Evolutionary conservation across 2,888 invertebrate species (phyloP).

Genomic region (Harmothoe impar): DNA sequence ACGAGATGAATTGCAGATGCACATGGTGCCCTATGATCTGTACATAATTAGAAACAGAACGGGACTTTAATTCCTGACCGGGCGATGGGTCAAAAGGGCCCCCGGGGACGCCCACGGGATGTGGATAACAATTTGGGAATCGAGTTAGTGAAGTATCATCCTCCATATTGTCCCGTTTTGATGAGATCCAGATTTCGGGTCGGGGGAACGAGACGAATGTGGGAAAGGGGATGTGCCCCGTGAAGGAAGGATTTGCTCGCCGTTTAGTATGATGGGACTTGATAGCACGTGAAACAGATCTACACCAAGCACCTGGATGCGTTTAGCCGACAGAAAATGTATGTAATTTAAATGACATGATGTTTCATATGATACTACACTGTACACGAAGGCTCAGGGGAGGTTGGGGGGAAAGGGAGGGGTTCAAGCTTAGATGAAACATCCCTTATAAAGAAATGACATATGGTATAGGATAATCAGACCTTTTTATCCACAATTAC

Average conservation of each 20-base stretch:
- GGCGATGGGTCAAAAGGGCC: conserved; percentile 6
- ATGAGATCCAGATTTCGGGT: conserved; percentile 40
- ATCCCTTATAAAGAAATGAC: too few relatives aligned
- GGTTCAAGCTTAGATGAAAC: too few relatives aligned
- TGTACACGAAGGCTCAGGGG: too few relatives aligned
- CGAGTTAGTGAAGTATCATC: conserved; percentile 46
- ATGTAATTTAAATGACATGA: conserved; percentile 5
- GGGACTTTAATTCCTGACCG: conserved; percentile 53
- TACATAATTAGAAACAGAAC: conserved; percentile 49
- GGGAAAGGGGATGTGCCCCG: neutral
- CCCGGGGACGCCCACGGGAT: neutral
- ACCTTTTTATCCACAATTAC: too few relatives aligned
- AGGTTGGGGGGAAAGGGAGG: neutral
- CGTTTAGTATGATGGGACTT: neutral
- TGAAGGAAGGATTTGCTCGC: neutral
- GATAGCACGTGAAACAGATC: conserved; percentile 28
- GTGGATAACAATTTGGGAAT: conserved; percentile 33
- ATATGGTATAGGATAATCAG: too few relatives aligned
- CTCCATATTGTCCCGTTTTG: neutral
- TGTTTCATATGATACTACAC: conserved; percentile 4
- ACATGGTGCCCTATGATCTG: neutral
- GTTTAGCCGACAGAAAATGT: neutral
- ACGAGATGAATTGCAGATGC: conserved; percentile 40
- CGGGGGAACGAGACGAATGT: neutral
- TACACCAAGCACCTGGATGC: neutral